These are phyloP conservation scores for Rhynchotus rufescens DNA, from an alignment of 2,797 vertebrate species.

Conservation along the genomic window DNA sequence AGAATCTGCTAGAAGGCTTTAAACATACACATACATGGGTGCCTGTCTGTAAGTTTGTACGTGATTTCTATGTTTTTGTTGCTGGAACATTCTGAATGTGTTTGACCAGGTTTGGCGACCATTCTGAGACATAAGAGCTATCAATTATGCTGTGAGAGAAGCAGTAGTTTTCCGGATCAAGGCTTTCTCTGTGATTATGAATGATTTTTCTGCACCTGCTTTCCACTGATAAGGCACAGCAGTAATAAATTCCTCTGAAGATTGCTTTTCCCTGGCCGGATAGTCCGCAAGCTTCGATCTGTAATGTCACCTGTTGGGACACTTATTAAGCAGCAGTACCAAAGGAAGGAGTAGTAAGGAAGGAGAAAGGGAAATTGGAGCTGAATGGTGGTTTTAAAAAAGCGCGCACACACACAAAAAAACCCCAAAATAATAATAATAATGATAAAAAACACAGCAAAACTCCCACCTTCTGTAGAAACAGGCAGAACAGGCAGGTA, in stretches of 20 bases:
- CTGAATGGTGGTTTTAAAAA: background rate
- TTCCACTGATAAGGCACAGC: slow-evolving; percentile 39
- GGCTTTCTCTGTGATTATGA: background rate
- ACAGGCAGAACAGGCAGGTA: background rate
- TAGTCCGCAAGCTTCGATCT: background rate
- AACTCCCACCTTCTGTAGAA: background rate
- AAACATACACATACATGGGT: background rate
- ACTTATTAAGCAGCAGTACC: background rate
- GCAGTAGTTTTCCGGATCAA: background rate
- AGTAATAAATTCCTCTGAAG: slow-evolving; percentile 27
- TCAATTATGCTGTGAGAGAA: background rate
- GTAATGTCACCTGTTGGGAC: background rate
- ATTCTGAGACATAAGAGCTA: background rate
- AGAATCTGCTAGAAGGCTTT: background rate
- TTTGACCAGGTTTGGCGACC: background rate
- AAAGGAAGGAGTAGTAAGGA: background rate
- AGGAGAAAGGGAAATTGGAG: background rate
- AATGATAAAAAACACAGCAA: no score
- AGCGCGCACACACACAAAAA: background rate
- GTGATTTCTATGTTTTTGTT: background rate
- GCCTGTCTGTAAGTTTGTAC: background rate
- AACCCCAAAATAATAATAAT: background rate
- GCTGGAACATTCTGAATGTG: background rate
- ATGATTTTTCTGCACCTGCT: slow-evolving; percentile 19
- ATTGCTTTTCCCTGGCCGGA: background rate